Evolutionary conservation across 2,797 vertebrate genomes (phyloP), one percentile per base, ranked within the genome.

Genomic region (Lutjanus campechanus): DNA sequence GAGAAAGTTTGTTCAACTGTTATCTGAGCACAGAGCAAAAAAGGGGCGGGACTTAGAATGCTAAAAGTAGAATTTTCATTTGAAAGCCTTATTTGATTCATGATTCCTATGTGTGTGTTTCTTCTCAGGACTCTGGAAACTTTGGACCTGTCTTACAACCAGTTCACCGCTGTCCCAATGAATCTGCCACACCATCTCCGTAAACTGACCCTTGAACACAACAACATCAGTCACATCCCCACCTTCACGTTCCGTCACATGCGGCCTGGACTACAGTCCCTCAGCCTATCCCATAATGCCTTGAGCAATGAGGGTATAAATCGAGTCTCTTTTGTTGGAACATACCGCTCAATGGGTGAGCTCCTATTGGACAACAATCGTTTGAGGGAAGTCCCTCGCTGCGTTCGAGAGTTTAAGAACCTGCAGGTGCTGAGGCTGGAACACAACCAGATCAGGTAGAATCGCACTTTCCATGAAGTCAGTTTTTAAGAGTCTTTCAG

Each of bases 361-460:
- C 95, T 97, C 50, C 87, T 93, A 4, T 75, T 98, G 77, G 95
- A 96, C 88, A 90, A 96, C 91, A 96, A 97, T 81, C 85, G 68
- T 54, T 88, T 97, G 36, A 77, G 78, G 51, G 91, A 93, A 13
- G 77, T 97, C 6, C 96, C 96, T 5, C 85, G 25, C 1, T 93
- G 95, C 22, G 82, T 97, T 22, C 91, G 95, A 5, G 90, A 93
- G 88, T 96, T 97, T 81, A 95, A 90, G 72, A 92, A 89, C 16
- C 93, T 97, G 71, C 94, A 94, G 85, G 90, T 92, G 49, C 89
- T 97, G 72, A 89, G 84, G 36, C 93, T 97, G 71, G 96, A 96
- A 82, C 89, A 94, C 91, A 96, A 96, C 84, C 90, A 92, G 77
- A 97, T 97, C 93, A 96, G 96, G 94, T 94, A 85, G 46, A 51